Evolutionary conservation across 2,888 invertebrate genomes (phyloP).

Genomic region (Lacanobia oleracea): DNA sequence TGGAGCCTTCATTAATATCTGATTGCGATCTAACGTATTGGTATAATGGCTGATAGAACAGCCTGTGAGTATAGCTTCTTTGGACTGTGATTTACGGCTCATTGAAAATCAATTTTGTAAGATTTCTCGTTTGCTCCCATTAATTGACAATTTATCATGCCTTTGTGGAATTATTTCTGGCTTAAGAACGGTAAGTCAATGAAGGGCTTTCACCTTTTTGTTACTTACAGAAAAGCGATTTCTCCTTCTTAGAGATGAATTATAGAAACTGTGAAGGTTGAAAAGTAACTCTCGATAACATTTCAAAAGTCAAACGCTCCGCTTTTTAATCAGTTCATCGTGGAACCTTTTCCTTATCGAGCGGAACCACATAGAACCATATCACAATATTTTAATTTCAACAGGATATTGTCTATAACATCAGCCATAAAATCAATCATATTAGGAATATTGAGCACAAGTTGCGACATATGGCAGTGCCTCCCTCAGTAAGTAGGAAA

Average conservation of each 20-base stretch:
- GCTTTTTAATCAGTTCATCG: background rate
- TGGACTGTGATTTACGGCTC: conserved; percentile 25
- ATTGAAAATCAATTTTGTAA: conserved; percentile 50
- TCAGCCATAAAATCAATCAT: background rate
- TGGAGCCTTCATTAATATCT: conserved; percentile 35
- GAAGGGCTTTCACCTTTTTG: conserved; percentile 38
- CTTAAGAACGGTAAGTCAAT: background rate
- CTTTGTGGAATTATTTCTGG: conserved; percentile 27
- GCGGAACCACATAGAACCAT: background rate
- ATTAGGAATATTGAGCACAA: conserved; percentile 13
- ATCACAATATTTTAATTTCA: background rate
- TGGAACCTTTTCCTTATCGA: background rate
- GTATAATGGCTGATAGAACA: conserved; percentile 20
- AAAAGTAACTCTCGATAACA: background rate
- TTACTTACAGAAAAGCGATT: conserved; percentile 7
- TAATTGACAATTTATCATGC: conserved; percentile 48
- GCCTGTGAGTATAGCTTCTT: conserved; percentile 32
- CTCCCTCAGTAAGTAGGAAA: background rate
- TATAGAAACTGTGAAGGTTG: background rate
- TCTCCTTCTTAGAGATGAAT: background rate
- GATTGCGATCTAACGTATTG: conserved; percentile 46
- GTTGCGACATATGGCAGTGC: conserved; percentile 23
- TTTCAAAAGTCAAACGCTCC: background rate
- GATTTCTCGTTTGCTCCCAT: conserved; percentile 42
- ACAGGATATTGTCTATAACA: background rate